Evolutionary conservation across 2,797 vertebrate species (phyloP).

Genomic region (Synanceia verrucosa): DNA sequence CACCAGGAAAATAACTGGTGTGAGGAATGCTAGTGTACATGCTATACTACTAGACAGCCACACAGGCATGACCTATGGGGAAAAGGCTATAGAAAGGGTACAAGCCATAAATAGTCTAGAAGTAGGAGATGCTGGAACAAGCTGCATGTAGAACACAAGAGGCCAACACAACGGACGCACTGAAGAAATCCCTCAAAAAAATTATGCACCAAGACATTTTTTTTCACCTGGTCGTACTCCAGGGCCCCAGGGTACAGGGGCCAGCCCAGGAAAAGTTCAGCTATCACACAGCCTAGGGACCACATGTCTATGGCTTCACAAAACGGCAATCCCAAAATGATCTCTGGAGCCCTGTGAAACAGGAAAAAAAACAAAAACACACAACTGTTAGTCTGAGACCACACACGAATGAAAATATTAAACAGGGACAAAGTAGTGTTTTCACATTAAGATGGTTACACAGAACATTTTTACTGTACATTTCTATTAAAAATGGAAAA

Average conservation of each 20-base stretch:
- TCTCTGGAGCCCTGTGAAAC: constrained; percentile 95
- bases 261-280: constrained; percentile 99
- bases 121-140: background rate
- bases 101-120: constrained; percentile 8
- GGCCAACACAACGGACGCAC: background rate
- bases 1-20: constrained; percentile 19
- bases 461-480: too few relatives aligned
- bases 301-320: constrained; percentile 99
- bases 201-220: background rate
- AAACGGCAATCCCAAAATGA: constrained; percentile 99
- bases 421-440: background rate
- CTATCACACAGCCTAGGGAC: constrained; percentile 99
- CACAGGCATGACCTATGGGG: background rate
- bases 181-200: background rate
- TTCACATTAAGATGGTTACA: background rate
- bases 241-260: constrained; percentile 98
- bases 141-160: background rate
- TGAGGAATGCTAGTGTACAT: constrained; percentile 35
- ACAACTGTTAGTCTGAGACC: constrained; percentile 14
- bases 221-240: constrained; percentile 98
- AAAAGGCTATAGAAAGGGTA: constrained; percentile 2
- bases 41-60: constrained; percentile 13
- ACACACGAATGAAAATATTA: background rate
- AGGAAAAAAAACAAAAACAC: constrained; percentile 48
- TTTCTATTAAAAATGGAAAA: background rate